Evolutionary conservation across 2,797 vertebrate species (phyloP), one percentile per base, ranked within the genome.

Genomic region (Merluccius polli): DNA sequence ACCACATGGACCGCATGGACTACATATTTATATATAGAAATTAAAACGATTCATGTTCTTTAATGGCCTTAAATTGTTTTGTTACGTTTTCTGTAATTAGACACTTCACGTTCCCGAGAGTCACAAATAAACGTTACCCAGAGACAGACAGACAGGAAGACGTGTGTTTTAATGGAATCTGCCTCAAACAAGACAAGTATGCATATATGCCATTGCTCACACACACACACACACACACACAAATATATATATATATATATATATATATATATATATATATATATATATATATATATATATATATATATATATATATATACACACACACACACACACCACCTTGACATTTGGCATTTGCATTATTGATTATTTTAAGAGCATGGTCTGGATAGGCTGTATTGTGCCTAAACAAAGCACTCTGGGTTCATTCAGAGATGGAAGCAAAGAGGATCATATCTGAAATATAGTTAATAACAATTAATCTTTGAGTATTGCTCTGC

Each of bases 11-110:
- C 21, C 59, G n/a, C 65, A 67, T 21, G 48, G 48, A 52, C 16
- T 4, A 48, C 41, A n/a, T 52, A 21, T 52, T 52, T 52, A 52
- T 21, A 52, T 0, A 67, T 15, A 67, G 65, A 67, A 67, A 67
- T 67, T 3, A 30, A 29, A 30, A 67, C 18, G 65, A 29, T 67
- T 29, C 65, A 68, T 29, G 27, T 13, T 12, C 65, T 68, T 68
- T 68, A 68, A 68, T 68, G 65, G 65, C 65, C 29, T 30, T 15
- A 68, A 68, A 30, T 68, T 68, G 65, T 30, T 68, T 16, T 29
- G 65, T 30, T 68, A 15, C 30, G 63, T 13, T 4, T 1, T 30
- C 24, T 27, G 11, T 68, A 30, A 68, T 68, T 29, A 29, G 65
- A 29, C 27, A 27, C 65, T 15, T 30, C 12, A 27, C 29, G 12